Conservation (phyloP, 1,140 invertebrate species). For the Drosophila yakuba region DNA sequence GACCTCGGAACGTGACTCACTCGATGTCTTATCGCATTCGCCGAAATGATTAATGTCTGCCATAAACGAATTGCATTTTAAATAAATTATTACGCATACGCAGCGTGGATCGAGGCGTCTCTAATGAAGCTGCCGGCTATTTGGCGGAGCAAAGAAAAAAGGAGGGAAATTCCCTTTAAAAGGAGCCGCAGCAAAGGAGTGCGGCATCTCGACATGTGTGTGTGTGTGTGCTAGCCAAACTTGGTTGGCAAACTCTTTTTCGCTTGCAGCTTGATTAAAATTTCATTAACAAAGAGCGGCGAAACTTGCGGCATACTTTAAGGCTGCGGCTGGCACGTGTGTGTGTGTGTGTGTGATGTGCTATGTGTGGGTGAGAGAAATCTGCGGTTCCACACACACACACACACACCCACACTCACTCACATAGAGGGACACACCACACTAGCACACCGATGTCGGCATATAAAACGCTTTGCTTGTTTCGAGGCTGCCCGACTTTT, state of each 20-base stretch:
- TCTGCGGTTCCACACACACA: conserved; percentile 64
- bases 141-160: conserved; percentile 23
- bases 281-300: conserved; percentile 80
- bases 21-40: conserved; percentile 23
- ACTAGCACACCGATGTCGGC: conserved; percentile 37
- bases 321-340: conserved; percentile 42
- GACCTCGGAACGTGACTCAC: conserved; percentile 24
- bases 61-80: conserved; percentile 81
- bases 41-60: conserved; percentile 65
- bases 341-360: conserved; percentile 3
- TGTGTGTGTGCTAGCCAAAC: conserved; percentile 39
- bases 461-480: conserved; percentile 77
- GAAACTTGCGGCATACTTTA: conserved; percentile 77
- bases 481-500: conserved; percentile 48
- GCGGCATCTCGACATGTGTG: conserved; percentile 3
- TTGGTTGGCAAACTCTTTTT: conserved; percentile 60
- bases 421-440: conserved; percentile 6
- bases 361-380: conserved; percentile 49
- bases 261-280: conserved; percentile 76
- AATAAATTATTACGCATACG: conserved; percentile 80
- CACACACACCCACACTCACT: conserved; percentile 16
- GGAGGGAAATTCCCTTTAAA: conserved; percentile 15
- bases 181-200: conserved; percentile 46
- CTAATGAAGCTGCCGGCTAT: conserved; percentile 77
- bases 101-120: conserved; percentile 36